phyloP scores from a whole-genome alignment of 2,113 vertebrate species.

The Chroicocephalus ridibundus region DNA sequence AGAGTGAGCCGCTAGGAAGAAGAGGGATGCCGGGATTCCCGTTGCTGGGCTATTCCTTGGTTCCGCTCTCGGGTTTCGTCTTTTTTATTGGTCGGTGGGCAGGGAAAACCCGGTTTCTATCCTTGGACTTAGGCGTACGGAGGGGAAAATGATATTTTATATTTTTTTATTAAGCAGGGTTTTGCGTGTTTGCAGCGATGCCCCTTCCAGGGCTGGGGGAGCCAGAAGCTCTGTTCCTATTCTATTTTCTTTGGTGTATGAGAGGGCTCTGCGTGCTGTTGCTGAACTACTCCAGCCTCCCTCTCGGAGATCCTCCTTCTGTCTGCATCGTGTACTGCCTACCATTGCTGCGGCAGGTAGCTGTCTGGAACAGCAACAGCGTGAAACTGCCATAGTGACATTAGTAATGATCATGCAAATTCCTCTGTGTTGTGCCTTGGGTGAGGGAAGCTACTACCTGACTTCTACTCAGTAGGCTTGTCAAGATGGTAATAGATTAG shows the following conservation, averaged over 20 bases:
- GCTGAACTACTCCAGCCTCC: neutral
- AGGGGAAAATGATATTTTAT: neutral
- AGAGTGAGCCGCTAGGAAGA: neutral
- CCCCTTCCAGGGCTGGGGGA: neutral
- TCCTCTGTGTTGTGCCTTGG: neutral
- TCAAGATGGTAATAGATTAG: neutral
- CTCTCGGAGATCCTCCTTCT: neutral
- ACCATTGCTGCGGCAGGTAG: slow-evolving; percentile 53
- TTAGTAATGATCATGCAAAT: neutral
- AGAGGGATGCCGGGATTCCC: slow-evolving; percentile 47
- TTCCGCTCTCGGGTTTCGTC: neutral
- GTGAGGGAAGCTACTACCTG: neutral
- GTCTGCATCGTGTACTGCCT: neutral
- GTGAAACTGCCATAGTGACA: neutral
- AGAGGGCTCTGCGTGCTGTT: neutral
- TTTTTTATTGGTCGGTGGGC: neutral
- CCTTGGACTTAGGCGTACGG: neutral
- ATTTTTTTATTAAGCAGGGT: neutral
- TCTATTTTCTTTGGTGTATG: neutral
- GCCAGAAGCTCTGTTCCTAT: neutral
- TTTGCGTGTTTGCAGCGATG: neutral
- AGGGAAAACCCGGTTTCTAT: neutral
- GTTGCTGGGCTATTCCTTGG: neutral
- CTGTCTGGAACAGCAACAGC: neutral
- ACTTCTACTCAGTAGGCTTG: neutral